These are phyloP conservation scores for Unio delphinus DNA, from an alignment of 2,888 invertebrate species.

Conservation along the genomic window DNA sequence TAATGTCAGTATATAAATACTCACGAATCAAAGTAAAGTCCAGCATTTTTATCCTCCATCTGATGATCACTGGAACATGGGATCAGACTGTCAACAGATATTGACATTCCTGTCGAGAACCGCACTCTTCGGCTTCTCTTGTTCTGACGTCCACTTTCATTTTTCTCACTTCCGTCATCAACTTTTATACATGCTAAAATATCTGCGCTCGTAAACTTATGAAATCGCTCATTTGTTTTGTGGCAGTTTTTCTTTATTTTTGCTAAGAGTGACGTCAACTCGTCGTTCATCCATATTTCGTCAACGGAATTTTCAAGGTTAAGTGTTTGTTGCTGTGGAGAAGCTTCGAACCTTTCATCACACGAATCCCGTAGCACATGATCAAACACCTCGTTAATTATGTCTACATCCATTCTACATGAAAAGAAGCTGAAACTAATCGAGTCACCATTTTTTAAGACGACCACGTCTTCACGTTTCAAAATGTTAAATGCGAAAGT, in stretches of 20 bases:
- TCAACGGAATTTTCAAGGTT: background rate
- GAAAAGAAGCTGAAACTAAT: too few relatives aligned
- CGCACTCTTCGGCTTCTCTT: slow-evolving; percentile 8
- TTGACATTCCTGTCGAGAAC: slow-evolving; percentile 13
- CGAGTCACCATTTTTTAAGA: too few relatives aligned
- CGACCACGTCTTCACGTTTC: too few relatives aligned
- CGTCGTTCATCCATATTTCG: slow-evolving; percentile 6
- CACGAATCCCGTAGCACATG: background rate
- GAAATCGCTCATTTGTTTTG: slow-evolving; percentile 12
- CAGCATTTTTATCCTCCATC: background rate
- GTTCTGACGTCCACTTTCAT: background rate
- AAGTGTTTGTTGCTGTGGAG: background rate
- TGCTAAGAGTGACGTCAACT: slow-evolving; percentile 14
- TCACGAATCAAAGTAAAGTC: too few relatives aligned
- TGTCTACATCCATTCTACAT: slow-evolving; percentile 9
- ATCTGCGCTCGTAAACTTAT: slow-evolving; percentile 13
- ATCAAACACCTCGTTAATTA: slow-evolving; percentile 6
- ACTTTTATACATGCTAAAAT: slow-evolving; percentile 29
- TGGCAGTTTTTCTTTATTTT: slow-evolving; percentile 14
- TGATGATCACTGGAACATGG: slow-evolving; percentile 5
- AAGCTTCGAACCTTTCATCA: background rate
- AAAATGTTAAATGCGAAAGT: too few relatives aligned
- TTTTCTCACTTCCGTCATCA: slow-evolving; percentile 2
- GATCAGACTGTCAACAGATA: slow-evolving; percentile 8
- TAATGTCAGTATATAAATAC: too few relatives aligned